Base-by-base conservation (phyloP, 2,888 invertebrate genomes). In the Epinotia demarniana region DNA sequence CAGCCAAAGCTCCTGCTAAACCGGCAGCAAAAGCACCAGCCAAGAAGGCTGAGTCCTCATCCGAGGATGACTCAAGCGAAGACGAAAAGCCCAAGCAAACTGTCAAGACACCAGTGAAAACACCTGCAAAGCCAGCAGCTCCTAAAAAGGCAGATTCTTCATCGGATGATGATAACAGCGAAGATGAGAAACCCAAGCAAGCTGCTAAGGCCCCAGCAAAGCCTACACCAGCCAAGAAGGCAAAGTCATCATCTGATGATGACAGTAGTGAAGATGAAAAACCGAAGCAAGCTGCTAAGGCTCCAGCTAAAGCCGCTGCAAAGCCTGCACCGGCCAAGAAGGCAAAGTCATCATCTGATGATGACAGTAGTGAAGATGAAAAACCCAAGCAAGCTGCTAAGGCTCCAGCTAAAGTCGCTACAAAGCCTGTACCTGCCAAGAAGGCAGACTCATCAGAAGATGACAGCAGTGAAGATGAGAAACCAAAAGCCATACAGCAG, bases 311-410 rank as follows among this genome's bases (percentile, higher is more conserved):
- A 23, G 53, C 79, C n/a, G 78, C 79, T 57, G 77, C 64, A 0
- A 84, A 83, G 53, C 60, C 79, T 43, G 75, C 72, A 6, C 80
- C 84, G 33, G 80, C 84, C 8, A 74, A 81, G 77, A 85, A 85
- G 79, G 77, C 84, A 63, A 83, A 86, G 75, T 89, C 90, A 58
- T 90, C 90, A 64, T 85, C 85, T 62, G 91, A 91, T 79, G 89
- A 89, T 75, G 91, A 91, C n/a, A 89, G 88, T 69, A 87, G 88
- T 82, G 90, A 90, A 71, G 91, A 92, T 72, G 89, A 89, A 64
- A 80, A 82, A 78, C 68, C 78, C 64, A 80, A 72, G 77, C 77
- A 85, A 85, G 72, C 79, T n/a, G n/a, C 80, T 69, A 76, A 72
- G 77, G 68, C 76, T 1, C 81, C 82, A 70, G 80, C 78, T 13